Evolutionary conservation across 2,797 vertebrate species (phyloP).

Genomic region (Rousettus madagascariensis): DNA sequence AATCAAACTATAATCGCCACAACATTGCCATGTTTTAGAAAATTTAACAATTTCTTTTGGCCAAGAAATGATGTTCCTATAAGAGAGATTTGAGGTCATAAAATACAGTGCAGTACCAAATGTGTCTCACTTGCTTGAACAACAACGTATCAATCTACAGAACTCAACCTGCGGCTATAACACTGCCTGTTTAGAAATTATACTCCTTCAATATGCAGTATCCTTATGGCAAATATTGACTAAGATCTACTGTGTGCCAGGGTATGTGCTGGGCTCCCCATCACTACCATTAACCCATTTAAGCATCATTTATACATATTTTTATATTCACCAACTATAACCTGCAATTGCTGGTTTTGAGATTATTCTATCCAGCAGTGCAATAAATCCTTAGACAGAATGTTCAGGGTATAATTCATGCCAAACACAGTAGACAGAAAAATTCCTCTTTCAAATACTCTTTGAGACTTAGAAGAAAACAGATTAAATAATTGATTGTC

Average conservation of each 20-base stretch:
- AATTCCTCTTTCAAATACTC: neutral
- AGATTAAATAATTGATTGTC: neutral
- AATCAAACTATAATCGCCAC: neutral
- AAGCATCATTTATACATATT: neutral
- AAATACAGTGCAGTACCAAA: neutral
- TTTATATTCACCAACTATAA: neutral
- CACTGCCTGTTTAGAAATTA: neutral
- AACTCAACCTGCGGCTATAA: neutral
- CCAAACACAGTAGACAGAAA: neutral
- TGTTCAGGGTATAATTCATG: neutral
- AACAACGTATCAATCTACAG: neutral
- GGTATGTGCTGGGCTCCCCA: neutral
- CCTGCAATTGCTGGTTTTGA: neutral
- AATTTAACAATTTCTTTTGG: slow-evolving; percentile 29
- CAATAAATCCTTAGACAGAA: neutral
- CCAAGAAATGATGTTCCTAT: neutral
- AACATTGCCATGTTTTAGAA: slow-evolving; percentile 28
- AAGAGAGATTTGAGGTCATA: neutral
- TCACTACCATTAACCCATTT: neutral
- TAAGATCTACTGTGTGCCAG: neutral
- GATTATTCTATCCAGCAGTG: neutral
- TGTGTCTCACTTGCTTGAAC: neutral
- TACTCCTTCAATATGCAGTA: neutral
- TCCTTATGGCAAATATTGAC: neutral
- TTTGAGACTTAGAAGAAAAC: neutral